Percentiles rank a stretch among this genome's conserved stretches.
These are phyloP conservation scores for Meteorus cinctellus DNA, from an alignment of 2,888 invertebrate species.

Conservation along the genomic window DNA sequence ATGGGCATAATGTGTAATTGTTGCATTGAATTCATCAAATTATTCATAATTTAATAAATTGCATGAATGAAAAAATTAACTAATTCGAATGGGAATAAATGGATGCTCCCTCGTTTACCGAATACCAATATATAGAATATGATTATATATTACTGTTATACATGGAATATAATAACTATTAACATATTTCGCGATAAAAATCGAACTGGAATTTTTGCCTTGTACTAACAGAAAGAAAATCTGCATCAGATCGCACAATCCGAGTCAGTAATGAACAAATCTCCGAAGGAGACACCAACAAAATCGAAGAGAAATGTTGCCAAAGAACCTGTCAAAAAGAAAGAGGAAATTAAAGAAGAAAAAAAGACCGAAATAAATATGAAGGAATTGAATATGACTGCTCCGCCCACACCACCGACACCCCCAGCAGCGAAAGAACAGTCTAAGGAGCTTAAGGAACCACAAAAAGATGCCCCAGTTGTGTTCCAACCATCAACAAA, in stretches of 20 bases:
- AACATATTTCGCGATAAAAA: neutral
- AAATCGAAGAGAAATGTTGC: conserved; percentile 64
- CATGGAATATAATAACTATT: no score
- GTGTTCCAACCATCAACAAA: conserved; percentile 52
- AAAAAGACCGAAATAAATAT: conserved; percentile 56
- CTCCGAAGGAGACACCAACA: conserved; percentile 69
- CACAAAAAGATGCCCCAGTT: conserved; percentile 53
- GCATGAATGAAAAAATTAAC: neutral
- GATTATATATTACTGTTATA: no score
- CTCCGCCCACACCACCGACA: neutral
- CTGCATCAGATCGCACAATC: conserved; percentile 60
- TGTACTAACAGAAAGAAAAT: conserved; percentile 62
- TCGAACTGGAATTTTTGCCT: conserved; percentile 13
- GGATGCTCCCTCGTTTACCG: neutral
- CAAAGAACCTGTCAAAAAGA: conserved; percentile 62
- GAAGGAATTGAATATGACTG: conserved; percentile 39
- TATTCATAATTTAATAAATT: no score
- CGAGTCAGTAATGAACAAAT: conserved; percentile 63
- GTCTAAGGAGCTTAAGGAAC: conserved; percentile 58
- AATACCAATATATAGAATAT: no score
- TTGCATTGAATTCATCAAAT: neutral
- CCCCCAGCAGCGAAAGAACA: conserved; percentile 49
- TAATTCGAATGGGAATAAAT: neutral
- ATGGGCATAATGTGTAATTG: neutral
- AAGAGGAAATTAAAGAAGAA: conserved; percentile 63